Percentiles rank a stretch among this genome's conserved stretches.
phyloP scores from a whole-genome alignment of 2,888 invertebrate genomes.

The Odiellus spinosus region DNA sequence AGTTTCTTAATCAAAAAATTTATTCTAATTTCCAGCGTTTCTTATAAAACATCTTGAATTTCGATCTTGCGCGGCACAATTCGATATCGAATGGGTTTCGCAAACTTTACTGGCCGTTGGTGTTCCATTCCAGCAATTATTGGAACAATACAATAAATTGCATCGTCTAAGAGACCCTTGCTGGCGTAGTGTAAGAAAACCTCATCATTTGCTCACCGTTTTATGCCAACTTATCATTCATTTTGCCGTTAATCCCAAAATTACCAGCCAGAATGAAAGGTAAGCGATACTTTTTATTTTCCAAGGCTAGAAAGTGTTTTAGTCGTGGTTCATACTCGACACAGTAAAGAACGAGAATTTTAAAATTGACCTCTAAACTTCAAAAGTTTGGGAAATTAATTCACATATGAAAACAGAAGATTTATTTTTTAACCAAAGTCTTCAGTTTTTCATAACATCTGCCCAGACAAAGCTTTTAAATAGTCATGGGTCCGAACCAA shows the following conservation, averaged over 20 bases:
- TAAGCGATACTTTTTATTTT: too few relatives aligned
- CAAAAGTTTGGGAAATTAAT: too few relatives aligned
- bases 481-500: too few relatives aligned
- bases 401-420: too few relatives aligned
- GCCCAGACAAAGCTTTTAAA: too few relatives aligned
- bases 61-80: slow-evolving; percentile 25
- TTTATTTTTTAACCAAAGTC: too few relatives aligned
- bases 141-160: slow-evolving; percentile 63
- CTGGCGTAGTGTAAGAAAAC: slow-evolving; percentile 69
- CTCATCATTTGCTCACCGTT: slow-evolving; percentile 65
- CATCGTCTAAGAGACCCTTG: slow-evolving; percentile 65
- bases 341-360: too few relatives aligned
- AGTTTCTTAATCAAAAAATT: neutral
- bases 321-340: too few relatives aligned
- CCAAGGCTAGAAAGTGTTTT: too few relatives aligned
- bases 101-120: slow-evolving; percentile 57
- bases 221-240: slow-evolving; percentile 53
- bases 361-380: too few relatives aligned
- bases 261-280: slow-evolving; percentile 37
- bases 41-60: slow-evolving; percentile 30
- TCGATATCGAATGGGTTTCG: slow-evolving; percentile 46
- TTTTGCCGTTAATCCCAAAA: slow-evolving; percentile 46
- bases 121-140: slow-evolving; percentile 54
- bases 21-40: slow-evolving; percentile 25
- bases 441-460: too few relatives aligned